These are phyloP conservation scores for Cyprinodon variegatus DNA, from an alignment of 2,113 vertebrate genomes.

Conservation along the genomic window DNA sequence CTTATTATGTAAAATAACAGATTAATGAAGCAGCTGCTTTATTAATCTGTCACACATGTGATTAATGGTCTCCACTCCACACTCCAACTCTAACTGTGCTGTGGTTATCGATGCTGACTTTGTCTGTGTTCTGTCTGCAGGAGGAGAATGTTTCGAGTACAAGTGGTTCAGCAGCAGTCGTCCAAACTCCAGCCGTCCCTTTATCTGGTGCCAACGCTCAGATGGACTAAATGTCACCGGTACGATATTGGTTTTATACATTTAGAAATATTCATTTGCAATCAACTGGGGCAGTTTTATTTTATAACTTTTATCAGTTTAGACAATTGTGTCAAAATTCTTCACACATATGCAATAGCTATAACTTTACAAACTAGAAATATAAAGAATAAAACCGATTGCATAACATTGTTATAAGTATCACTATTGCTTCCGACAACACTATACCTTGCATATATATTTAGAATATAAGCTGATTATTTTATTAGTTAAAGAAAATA, in stretches of 20 bases:
- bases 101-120: constrained; percentile 12
- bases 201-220: constrained; percentile 94
- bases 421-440: no score
- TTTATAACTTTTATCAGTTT: not conserved
- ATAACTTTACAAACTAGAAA: no score
- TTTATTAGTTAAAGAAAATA: no score
- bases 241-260: constrained; percentile 50
- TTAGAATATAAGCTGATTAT: no score
- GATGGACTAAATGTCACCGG: constrained; percentile 97
- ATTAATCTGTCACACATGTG: constrained; percentile 41
- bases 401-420: no score
- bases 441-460: no score
- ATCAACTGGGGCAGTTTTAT: not conserved
- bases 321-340: not conserved
- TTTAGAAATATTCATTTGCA: not conserved
- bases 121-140: constrained; percentile 70
- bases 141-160: constrained; percentile 93
- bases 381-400: no score
- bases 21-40: constrained; percentile 57
- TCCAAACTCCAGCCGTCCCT: constrained; percentile 82
- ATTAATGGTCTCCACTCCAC: constrained; percentile 27
- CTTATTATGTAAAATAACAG: constrained; percentile 34
- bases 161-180: constrained; percentile 88
- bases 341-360: no score
- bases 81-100: constrained; percentile 2